Base-by-base conservation (phyloP, 2,888 invertebrate species). In the Epinotia ramella region DNA sequence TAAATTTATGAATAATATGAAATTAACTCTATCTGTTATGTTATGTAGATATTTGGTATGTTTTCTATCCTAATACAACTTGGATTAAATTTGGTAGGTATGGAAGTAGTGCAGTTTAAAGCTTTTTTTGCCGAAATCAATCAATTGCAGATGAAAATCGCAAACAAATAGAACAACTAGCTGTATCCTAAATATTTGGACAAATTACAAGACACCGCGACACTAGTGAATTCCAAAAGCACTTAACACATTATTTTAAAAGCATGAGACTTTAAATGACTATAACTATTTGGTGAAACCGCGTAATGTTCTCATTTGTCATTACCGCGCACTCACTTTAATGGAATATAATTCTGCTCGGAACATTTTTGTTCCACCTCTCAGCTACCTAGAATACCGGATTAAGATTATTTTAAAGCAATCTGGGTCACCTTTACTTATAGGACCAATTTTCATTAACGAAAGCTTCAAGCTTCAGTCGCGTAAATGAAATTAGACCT, bases 311-410 rank as follows among this genome's bases (percentile, higher is more conserved):
- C 70, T 40, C 70, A 75, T 71, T 75, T 60, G 59, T 64, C 28
- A 62, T 70, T 53, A 73, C 66, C n/a, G 33, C 59, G 60, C 70
- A 71, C 75, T 75, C 57, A 75, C 24, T 65, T 75, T 71, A 75
- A 75, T 75, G 70, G 65, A 75, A 60, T 75, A 60, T 66, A 75
- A 65, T 66, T 44, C 18, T 40, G 4, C 44, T 24, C 4, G 20
- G 46, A 49, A 59, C 46, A 49, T 28, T 57, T 68, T 73, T 46
- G 28, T 20, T 44, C 20, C 33, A 59, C 49, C 60, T 66, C 49
- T 60, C 49, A 73, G 40, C 63, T 40, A 5, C 44, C 64, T 75
- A 49, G 49, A 24, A 40, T 18, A 63, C 24, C 57, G 56, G 60
- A 65, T 65, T 65, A 56, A 60, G 65, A 69, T 49, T 33, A 7